These are phyloP conservation scores for Halcyon badia DNA, from an alignment of 2,797 vertebrate genomes.

Conservation along the genomic window DNA sequence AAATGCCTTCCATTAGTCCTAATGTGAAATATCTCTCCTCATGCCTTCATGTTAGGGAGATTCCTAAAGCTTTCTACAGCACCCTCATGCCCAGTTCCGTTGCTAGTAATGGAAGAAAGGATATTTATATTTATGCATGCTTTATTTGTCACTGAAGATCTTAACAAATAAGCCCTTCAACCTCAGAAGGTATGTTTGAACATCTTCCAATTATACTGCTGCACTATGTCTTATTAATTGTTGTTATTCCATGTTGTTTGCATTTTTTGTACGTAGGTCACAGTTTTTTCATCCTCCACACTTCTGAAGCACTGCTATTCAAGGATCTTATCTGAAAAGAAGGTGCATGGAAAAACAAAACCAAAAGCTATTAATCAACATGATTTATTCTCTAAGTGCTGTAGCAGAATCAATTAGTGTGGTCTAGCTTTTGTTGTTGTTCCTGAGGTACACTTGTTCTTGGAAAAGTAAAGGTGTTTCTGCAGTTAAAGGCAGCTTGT, in stretches of 20 bases:
- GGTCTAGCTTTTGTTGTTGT: background rate
- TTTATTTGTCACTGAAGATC: background rate
- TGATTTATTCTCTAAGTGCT: background rate
- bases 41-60: background rate
- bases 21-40: background rate
- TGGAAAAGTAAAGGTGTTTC: background rate
- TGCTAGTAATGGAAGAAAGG: background rate
- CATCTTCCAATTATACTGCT: background rate
- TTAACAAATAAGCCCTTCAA: background rate
- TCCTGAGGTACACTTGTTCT: background rate
- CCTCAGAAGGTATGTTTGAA: background rate
- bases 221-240: background rate
- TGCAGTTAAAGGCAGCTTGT: background rate
- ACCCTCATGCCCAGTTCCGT: rapidly evolving
- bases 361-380: background rate
- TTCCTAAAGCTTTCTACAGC: background rate
- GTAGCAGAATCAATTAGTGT: background rate
- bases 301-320: background rate
- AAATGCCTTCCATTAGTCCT: background rate
- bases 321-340: background rate
- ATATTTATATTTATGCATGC: background rate
- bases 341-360: background rate
- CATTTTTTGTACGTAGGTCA: background rate
- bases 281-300: background rate
- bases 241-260: background rate